Base-by-base conservation (phyloP, 2,113 vertebrate species). In the Tragelaphus imberbis region DNA sequence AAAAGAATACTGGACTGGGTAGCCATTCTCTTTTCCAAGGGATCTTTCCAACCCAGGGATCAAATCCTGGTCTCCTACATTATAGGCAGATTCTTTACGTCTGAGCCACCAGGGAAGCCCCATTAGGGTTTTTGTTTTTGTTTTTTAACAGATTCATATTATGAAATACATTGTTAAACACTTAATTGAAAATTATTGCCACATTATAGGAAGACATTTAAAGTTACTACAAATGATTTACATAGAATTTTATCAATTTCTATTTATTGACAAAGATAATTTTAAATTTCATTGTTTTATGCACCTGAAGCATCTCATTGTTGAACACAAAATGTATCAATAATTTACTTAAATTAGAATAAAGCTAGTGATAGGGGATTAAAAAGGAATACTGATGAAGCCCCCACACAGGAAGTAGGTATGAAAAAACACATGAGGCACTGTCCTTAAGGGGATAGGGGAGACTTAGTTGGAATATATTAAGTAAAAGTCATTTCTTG, bases 171-270 rank as follows among this genome's bases (percentile, higher is more conserved):
- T 51, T 94, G 95, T 61, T 16, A 94, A 97, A 17, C 44, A 85
- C 95, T 63, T 94, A 96, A 96, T 98, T 98, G 58, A 97, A 98
- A 98, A 96, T 98, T 98, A 98, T 98, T 98, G 90, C 94, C 96
- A 91, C 93, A 19, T 28, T 97, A 89, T 55, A 97, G 63, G 84
- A 98, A 98, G 61, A 97, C 80, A 47, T 92, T 97, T 96, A 80
- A 92, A 95, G 19, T 98, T 95, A 96, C 14, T 15, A 84, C 71
- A 98, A 95, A 95, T 93, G 95, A 94, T 90, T 56, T 96, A 96
- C 86, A 5, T 77, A 97, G 23, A 90, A 94, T 96, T 98, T 90
- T 59, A 93, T 77, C 21, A 91, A 16, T 95, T 53, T 97, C 16
- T 92, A 33, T 94, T 96, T 96, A 94, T 81, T 84, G 98, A 97